phyloP scores from a whole-genome alignment of 2,113 vertebrate genomes.

The Asarcornis scutulata region DNA sequence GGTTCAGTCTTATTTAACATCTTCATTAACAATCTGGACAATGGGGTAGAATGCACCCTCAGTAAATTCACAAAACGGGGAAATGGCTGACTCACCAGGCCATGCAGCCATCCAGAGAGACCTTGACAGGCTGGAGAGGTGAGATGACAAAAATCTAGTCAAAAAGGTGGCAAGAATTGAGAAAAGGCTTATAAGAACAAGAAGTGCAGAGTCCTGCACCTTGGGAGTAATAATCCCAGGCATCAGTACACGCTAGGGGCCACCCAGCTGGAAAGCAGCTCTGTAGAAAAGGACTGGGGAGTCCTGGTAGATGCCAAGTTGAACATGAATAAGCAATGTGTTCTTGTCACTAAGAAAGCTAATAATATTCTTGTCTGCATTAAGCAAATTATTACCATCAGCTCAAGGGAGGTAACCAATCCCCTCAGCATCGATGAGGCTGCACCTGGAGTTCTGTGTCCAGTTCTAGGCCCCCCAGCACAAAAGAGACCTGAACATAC shows the following conservation, averaged over 20 bases:
- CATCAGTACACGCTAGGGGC: too few relatives aligned
- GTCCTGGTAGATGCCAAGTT: not conserved
- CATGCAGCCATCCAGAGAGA: not conserved
- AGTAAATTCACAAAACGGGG: not conserved
- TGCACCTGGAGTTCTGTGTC: not conserved
- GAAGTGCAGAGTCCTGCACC: not conserved
- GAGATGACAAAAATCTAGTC: not conserved
- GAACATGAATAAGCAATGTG: not conserved
- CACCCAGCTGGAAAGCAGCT: too few relatives aligned
- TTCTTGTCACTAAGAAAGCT: not conserved
- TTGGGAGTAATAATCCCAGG: too few relatives aligned
- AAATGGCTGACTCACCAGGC: not conserved
- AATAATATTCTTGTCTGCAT: not conserved
- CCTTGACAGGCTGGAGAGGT: not conserved
- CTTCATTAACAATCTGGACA: not conserved
- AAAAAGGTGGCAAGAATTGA: not conserved
- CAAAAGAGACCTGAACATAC: not conserved
- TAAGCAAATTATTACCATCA: not conserved
- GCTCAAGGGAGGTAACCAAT: not conserved
- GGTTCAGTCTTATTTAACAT: not conserved
- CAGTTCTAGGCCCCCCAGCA: not conserved
- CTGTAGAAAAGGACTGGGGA: not conserved
- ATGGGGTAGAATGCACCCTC: not conserved
- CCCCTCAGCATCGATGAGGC: not conserved
- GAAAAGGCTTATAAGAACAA: not conserved